A percentile compares a stretch with the other conserved stretches of the same genome.
These are phyloP conservation scores for Cyclophora punctaria DNA, from an alignment of 2,888 invertebrate species.

Conservation along the genomic window DNA sequence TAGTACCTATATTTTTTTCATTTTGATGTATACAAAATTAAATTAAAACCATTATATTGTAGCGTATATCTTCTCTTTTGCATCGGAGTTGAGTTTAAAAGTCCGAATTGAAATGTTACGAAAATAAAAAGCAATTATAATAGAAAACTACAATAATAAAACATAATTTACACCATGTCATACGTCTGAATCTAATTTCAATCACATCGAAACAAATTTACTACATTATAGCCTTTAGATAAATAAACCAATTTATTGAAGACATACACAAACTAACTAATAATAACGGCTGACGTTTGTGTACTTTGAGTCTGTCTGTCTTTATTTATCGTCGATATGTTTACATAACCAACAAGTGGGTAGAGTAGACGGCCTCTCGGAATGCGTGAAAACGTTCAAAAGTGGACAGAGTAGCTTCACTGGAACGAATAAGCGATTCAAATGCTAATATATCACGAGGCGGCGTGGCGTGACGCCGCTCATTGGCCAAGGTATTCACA, in stretches of 20 bases:
- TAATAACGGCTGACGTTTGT: conserved; percentile 9
- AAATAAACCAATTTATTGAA: conserved; percentile 49
- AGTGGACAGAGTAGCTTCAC: conserved; percentile 35
- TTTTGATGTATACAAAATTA: too few species aligned
- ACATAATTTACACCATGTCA: conserved; percentile 14
- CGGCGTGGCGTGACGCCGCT: conserved; percentile 58
- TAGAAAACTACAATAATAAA: conserved; percentile 5
- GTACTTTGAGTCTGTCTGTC: conserved; percentile 1
- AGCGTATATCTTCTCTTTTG: too few species aligned
- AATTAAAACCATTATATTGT: too few species aligned
- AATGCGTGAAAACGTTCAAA: conserved; percentile 57
- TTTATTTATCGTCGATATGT: conserved; percentile 46
- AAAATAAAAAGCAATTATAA: not conserved
- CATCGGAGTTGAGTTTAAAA: too few species aligned
- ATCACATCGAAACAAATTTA: conserved; percentile 36
- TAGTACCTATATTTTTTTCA: too few species aligned
- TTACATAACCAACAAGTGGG: conserved; percentile 53
- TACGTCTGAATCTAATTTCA: conserved; percentile 22
- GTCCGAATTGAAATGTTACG: too few species aligned
- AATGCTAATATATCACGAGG: conserved; percentile 74
- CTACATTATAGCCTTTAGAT: conserved; percentile 35
- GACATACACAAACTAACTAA: conserved; percentile 13
- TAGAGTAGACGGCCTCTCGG: conserved; percentile 33
- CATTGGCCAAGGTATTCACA: conserved; percentile 67
- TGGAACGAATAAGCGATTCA: conserved; percentile 66